Base-by-base conservation (phyloP, 2,113 vertebrate species). In the Lontra canadensis region DNA sequence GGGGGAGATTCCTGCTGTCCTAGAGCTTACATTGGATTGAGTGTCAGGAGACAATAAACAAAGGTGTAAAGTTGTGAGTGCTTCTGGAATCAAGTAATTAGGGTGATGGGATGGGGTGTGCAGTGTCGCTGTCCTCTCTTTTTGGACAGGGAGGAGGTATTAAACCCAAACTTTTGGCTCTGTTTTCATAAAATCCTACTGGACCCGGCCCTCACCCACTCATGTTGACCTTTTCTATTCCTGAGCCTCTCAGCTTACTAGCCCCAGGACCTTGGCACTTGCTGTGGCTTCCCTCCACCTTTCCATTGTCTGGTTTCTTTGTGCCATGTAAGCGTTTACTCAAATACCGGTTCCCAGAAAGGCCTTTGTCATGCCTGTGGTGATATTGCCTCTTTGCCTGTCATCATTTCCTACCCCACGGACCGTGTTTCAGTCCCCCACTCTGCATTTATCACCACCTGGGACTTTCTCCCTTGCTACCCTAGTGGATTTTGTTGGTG, bases 331-430 rank as follows among this genome's bases (percentile, higher is more conserved):
- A 34, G 21, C 55, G 52, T 55, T 47, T 5, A 2, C 55, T 49
- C 29, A 15, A 36, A 49, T 1, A 25, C 67, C 10, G 13, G 8
- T 57, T 57, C 47, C 31, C 13, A 29, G 61, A 34, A 57, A 39
- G n/a, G 18, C 6, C 49, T 76, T 63, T 88, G 3, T n/a, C 8
- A 1, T 14, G 0, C 4, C 26, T 7, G 6, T 76, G 42, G 39
- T 8, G 2, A 12, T 11, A 44, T 4, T 29, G 23, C 34, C 42
- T 61, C 67, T 11, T 55, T 6, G 2, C 34, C 21, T 55, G 12
- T 4, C 10, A 1, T 44, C 17, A 9, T 47, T 29, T 34, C 25
- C 74, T 39, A 14, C 71, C 20, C 20, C 39, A 1, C 1, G 0
- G 4, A 25, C 10, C 83, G 17, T 74, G 47, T 25, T 34, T 67